These are phyloP conservation scores for Drosophila elegans DNA, from an alignment of 1,140 invertebrate genomes.

Conservation along the genomic window DNA sequence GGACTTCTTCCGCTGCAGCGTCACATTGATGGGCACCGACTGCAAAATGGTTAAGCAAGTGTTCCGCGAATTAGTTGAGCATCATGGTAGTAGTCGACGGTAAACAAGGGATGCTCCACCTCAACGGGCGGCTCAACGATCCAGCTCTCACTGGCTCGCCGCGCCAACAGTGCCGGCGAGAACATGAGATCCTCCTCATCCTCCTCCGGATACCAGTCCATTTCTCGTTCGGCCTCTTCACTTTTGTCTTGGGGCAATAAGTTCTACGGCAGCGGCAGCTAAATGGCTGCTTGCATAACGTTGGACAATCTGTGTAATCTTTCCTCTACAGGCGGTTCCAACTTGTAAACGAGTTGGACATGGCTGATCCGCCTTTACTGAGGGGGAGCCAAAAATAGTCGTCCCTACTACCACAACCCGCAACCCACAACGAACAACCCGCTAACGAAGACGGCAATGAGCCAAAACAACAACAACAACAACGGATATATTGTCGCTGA, in stretches of 20 bases:
- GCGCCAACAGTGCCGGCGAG: conserved; percentile 92
- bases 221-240: conserved; percentile 17
- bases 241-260: conserved; percentile 8
- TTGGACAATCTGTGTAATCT: conserved; percentile 45
- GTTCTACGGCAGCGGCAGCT: not conserved
- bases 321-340: conserved; percentile 51
- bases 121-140: conserved; percentile 93
- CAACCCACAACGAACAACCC: not conserved
- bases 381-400: not conserved
- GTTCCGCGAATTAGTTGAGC: not conserved
- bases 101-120: conserved; percentile 80
- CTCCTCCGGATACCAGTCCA: conserved; percentile 89
- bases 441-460: conserved; percentile 40
- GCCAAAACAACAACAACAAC: conserved; percentile 63
- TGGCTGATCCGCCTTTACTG: conserved; percentile 60
- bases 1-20: conserved; percentile 95
- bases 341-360: conserved; percentile 78
- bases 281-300: conserved; percentile 60
- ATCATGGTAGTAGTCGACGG: not conserved
- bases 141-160: conserved; percentile 93
- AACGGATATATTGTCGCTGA: conserved; percentile 31
- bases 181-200: conserved; percentile 94
- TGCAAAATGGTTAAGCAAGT: conserved; percentile 76
- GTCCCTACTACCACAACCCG: conserved; percentile 39
- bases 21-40: conserved; percentile 89